Evolutionary conservation across 2,113 vertebrate genomes (phyloP).

Genomic region (Chaetodon trifascialis): DNA sequence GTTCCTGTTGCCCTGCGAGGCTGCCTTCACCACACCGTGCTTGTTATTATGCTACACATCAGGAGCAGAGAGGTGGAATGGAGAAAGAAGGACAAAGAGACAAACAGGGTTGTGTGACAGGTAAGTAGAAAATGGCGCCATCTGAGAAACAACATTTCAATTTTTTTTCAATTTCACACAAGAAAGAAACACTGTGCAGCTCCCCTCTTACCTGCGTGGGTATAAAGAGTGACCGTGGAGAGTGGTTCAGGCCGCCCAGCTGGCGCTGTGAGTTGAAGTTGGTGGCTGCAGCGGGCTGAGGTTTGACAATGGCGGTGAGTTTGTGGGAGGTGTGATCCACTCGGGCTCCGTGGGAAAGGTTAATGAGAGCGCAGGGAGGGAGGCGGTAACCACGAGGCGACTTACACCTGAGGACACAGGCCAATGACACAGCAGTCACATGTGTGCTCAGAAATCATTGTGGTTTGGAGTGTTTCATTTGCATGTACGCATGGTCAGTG

Average conservation of each 20-base stretch:
- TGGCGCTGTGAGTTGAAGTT: slow-evolving; percentile 78
- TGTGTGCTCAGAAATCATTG: not conserved
- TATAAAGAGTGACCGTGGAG: slow-evolving; percentile 92
- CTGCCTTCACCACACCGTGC: slow-evolving; percentile 81
- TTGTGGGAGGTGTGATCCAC: slow-evolving; percentile 90
- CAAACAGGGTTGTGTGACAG: not conserved
- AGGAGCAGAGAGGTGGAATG: not conserved
- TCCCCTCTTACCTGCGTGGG: slow-evolving; percentile 88
- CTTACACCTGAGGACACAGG: slow-evolving; percentile 83
- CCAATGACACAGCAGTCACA: not conserved
- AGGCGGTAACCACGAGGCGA: slow-evolving; percentile 91
- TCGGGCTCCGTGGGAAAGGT: slow-evolving; percentile 91
- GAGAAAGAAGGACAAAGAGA: not conserved
- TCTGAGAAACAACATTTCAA: not conserved
- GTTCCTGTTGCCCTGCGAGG: slow-evolving; percentile 85
- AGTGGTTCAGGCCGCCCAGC: slow-evolving; percentile 91
- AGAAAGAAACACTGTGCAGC: not conserved
- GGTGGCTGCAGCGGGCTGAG: slow-evolving; percentile 85
- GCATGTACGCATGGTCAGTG: too few relatives aligned
- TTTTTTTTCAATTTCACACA: not conserved
- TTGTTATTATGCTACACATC: slow-evolving; percentile 85
- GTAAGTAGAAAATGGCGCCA: accelerated
- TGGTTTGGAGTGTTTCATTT: not conserved
- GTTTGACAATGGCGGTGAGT: slow-evolving; percentile 94
- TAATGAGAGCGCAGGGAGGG: slow-evolving; percentile 96